Evolutionary conservation across 1,140 invertebrate genomes (phyloP), one percentile per base, ranked within the genome.

Genomic region (Euwallacea similis): DNA sequence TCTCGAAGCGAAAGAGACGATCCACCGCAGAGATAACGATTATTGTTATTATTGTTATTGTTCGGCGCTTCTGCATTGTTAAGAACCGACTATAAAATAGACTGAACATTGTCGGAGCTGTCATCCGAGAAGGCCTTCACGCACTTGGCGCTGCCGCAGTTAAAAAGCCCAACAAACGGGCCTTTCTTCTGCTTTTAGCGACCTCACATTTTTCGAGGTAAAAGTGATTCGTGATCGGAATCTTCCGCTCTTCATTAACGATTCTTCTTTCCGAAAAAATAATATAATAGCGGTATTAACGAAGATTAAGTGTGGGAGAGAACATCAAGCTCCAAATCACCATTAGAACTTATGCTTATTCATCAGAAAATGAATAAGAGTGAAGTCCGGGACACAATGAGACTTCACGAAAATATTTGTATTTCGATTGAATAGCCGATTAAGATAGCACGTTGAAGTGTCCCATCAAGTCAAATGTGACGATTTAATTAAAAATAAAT

Each of bases 401-500:
- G 9, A 13, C 13, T 10, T 13, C 46, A 11, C 46, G 46, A 50
- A 50, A 50, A 50, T 13, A 50, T 50, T 50, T 50, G 46, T 50
- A 6, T 50, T 50, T 50, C 42, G 63, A 58, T 66, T 58, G 65
- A 58, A 66, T 66, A 66, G 41, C 7, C 65, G 65, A 66, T 66
- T 66, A 66, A 58, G 65, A 66, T 66, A 58, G 55, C 65, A 46
- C 65, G 41, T 16, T 65, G 16, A 58, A 58, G 54, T 66, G 65
- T 66, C 65, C 55, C 55, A 66, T 66, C 65, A 66, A 53, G 63
- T 66, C 63, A 58, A 66, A 66, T 56, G 65, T 66, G 53, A 66
- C 55, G 65, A 66, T 58, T 66, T 66, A 66, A 66, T 66, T 66
- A 66, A 66, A 66, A 66, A 66, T 66, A 66, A 66, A 66, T 66